Base-by-base conservation (phyloP, 1,140 invertebrate genomes). In the Nomia melanderi region DNA sequence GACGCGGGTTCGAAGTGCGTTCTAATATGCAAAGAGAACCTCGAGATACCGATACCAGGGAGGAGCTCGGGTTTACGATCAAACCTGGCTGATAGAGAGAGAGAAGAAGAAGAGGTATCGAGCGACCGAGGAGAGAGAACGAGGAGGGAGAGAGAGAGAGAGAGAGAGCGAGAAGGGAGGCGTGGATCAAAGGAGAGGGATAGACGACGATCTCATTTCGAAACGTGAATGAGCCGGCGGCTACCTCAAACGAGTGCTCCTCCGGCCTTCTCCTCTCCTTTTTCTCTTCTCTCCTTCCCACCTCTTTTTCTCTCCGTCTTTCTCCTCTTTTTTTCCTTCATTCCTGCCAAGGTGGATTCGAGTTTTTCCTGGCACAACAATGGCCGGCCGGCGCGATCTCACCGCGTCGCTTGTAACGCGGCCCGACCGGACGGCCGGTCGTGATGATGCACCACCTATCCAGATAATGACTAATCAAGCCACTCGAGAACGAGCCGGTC, bases 211-310 rank as follows among this genome's bases (percentile, higher is more conserved):
- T 89, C 87, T 89, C 87, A 89, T 90, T 89, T 88, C 84, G 87
- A 90, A 90, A 88, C 86, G 78, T 87, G 88, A 90, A 89, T 90
- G 86, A 88, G 83, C 78, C 78, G 86, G 86, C 88, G 88, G 88
- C 88, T 86, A 87, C 86, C 88, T 90, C 88, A 90, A 90, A 90
- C 88, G 86, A 89, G 84, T 75, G 75, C 83, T 77, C 77, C 64
- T 65, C 76, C 64, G 74, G 79, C 63, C 79, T 84, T 17, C 47
- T 50, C 47, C 79, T 73, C 75, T 74, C 20, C 81, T 81, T 62
- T 78, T 74, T 78, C 79, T 67, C 53, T 53, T 33, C 33, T 29
- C 59, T 44, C 72, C 60, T 70, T 78, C 66, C 78, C 62, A 75
- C 70, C 82, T 75, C 74, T 78, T 79, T 71, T 47, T 62, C 71